Conservation (phyloP, 2,113 vertebrate genomes). For the Gymnorhina tibicen region DNA sequence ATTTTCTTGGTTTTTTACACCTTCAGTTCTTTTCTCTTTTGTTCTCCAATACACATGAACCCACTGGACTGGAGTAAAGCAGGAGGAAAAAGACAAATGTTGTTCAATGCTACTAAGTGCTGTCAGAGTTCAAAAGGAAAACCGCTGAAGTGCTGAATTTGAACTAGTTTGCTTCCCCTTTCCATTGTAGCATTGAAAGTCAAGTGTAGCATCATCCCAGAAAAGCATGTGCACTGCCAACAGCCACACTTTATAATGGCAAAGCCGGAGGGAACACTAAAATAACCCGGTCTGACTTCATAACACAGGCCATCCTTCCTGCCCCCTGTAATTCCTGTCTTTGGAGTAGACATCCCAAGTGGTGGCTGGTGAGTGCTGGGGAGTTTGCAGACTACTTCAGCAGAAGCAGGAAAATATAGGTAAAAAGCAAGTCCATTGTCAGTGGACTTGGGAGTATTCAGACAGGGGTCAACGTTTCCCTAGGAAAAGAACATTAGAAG, state of each 20-base stretch:
- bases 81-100: constrained; percentile 5
- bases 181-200: not conserved
- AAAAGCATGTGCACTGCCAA: not conserved
- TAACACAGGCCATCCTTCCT: not conserved
- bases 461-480: not conserved
- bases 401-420: not conserved
- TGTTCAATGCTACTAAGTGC: constrained; percentile 31
- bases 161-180: not conserved
- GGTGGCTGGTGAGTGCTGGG: not conserved
- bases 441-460: not conserved
- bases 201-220: not conserved
- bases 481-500: not conserved
- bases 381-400: not conserved
- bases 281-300: not conserved
- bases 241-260: not conserved
- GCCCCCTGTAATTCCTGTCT: not conserved
- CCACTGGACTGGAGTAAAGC: constrained; percentile 35
- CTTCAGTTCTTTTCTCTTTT: constrained; percentile 41
- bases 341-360: not conserved
- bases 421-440: not conserved
- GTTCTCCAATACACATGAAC: constrained; percentile 59
- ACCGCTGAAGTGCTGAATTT: constrained; percentile 23
- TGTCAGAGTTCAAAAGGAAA: constrained; percentile 33
- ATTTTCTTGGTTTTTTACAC: constrained; percentile 64
- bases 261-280: not conserved